phyloP scores from a whole-genome alignment of 2,113 vertebrate genomes.

The Pluvialis apricaria region DNA sequence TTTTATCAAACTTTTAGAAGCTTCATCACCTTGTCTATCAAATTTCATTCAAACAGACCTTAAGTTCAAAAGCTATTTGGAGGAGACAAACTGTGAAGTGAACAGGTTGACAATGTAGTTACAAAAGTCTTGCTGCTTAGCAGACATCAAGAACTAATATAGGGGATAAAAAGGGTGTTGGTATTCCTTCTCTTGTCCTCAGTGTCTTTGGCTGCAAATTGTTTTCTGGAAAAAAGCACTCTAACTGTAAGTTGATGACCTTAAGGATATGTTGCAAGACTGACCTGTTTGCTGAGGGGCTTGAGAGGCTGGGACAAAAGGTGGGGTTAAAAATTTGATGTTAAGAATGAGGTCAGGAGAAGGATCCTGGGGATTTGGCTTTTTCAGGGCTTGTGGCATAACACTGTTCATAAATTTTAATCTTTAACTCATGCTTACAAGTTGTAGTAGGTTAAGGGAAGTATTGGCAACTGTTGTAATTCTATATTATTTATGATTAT shows the following conservation, averaged over 20 bases:
- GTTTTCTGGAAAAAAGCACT: background rate
- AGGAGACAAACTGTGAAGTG: background rate
- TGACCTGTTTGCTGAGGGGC: background rate
- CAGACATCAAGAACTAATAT: background rate
- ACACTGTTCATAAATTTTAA: background rate
- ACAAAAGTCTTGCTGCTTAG: background rate
- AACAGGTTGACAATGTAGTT: background rate
- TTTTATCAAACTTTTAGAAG: background rate
- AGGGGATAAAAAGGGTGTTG: background rate
- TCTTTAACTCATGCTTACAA: background rate
- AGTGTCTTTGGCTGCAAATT: background rate
- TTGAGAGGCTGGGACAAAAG: background rate
- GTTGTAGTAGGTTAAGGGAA: background rate
- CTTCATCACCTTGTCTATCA: background rate
- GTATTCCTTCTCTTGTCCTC: background rate
- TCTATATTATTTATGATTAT: background rate
- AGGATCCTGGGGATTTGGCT: background rate
- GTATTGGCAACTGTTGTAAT: background rate
- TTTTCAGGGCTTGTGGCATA: background rate
- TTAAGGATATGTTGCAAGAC: background rate
- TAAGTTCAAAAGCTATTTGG: background rate
- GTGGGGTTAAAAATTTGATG: background rate
- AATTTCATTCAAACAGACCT: background rate
- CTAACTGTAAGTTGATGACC: background rate
- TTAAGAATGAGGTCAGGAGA: background rate